phyloP scores from a whole-genome alignment of 2,888 invertebrate species.

The Operophtera brumata region DNA sequence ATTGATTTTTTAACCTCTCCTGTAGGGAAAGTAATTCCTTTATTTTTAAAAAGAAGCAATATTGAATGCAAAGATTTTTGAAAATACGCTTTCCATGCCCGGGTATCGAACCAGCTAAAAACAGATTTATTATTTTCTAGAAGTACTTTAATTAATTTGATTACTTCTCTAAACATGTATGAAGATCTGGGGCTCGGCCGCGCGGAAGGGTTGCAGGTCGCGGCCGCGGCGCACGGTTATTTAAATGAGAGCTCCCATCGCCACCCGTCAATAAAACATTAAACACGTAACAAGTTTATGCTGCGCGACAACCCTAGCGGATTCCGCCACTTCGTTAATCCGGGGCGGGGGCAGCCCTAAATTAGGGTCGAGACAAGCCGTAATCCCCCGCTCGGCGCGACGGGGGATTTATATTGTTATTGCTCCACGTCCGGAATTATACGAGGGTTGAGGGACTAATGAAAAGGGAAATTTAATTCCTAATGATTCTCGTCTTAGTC shows the following conservation, averaged over 20 bases:
- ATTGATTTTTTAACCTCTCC: too few species aligned
- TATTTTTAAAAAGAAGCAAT: too few species aligned
- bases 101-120: too few species aligned
- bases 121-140: too few species aligned
- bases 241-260: conserved; percentile 75
- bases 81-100: too few species aligned
- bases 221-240: conserved; percentile 61
- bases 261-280: conserved; percentile 81
- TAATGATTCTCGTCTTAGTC: conserved; percentile 81
- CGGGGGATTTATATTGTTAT: conserved; percentile 82
- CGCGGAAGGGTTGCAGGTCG: conserved; percentile 44
- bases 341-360: conserved; percentile 80
- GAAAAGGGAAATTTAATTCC: conserved; percentile 82
- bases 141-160: too few species aligned
- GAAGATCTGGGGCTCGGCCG: not conserved
- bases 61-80: too few species aligned
- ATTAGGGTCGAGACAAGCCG: conserved; percentile 81
- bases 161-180: too few species aligned
- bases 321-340: conserved; percentile 81
- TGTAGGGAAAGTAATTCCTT: too few species aligned
- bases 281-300: conserved; percentile 81
- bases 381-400: conserved; percentile 80
- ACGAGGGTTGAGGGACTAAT: conserved; percentile 82
- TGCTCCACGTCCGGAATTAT: conserved; percentile 81
- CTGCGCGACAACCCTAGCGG: conserved; percentile 80